phyloP scores from a whole-genome alignment of 1,140 invertebrate species.

The Agraylea sexmaculata region DNA sequence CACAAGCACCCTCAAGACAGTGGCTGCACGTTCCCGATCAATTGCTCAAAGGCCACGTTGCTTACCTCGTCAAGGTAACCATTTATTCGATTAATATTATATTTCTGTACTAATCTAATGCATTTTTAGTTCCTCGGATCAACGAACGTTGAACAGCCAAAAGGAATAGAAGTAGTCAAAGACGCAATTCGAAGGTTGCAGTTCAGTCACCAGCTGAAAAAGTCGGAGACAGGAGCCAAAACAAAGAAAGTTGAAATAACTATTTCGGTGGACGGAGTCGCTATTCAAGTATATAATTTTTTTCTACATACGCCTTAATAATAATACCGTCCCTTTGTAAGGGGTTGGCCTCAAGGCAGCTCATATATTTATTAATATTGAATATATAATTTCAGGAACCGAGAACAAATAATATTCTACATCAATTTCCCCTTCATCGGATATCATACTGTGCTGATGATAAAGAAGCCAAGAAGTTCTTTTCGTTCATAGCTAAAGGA shows the following conservation, averaged over 20 bases:
- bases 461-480: conserved; percentile 94
- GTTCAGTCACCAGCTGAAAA: conserved; percentile 86
- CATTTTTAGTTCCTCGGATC: conserved; percentile 81
- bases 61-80: conserved; percentile 90
- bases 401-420: conserved; percentile 60
- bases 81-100: conserved; percentile 4
- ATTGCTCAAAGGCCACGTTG: conserved; percentile 87
- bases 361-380: conserved; percentile 1
- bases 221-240: conserved; percentile 81
- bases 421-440: conserved; percentile 93
- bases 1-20: conserved; percentile 46
- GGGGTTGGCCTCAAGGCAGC: not conserved
- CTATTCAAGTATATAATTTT: conserved; percentile 60
- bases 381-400: conserved; percentile 41
- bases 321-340: not conserved
- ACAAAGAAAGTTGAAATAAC: conserved; percentile 89
- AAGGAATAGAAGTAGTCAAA: conserved; percentile 94
- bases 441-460: conserved; percentile 98
- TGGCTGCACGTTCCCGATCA: conserved; percentile 92
- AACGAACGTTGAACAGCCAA: conserved; percentile 86
- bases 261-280: conserved; percentile 90
- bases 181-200: conserved; percentile 90
- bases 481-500: conserved; percentile 91
- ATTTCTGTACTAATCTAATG: not conserved
- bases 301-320: not conserved